Evolutionary conservation across 1,140 invertebrate genomes (phyloP), one percentile per base, ranked within the genome.

Genomic region (Patella vulgata): DNA sequence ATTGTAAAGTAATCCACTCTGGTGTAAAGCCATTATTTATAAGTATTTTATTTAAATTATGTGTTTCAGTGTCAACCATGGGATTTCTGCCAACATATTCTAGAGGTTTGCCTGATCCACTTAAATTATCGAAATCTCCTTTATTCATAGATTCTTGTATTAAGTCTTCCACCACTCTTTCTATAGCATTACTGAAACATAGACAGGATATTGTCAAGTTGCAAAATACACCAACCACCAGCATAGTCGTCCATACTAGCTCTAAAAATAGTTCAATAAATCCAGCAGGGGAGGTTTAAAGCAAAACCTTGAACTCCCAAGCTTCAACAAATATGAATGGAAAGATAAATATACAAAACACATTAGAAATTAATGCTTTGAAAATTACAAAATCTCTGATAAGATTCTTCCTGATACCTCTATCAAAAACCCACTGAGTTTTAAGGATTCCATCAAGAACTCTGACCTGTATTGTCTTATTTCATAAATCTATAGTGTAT

Each of bases 11-110:
- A 63, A 95, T 93, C 93, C 93, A 95, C 84, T 93, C 91, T 0
- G 94, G 93, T 1, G 88, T 90, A 71, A 93, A 95, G 8, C 93
- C 93, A 84, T 95, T 94, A 66, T 94, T 92, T 53, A 94, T 91
- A 63, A 96, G 82, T 54, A 95, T 90, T 88, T 94, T 90, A 87
- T 95, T 95, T 4, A 95, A 81, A 84, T 95, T 95, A 78, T 95
- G 91, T 1, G 93, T 95, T 11, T 91, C 90, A 81, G 91, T 91
- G 84, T 96, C 94, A 6, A 95, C 89, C 81, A 93, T 92, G 5
- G 93, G 93, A 86, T 94, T 95, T 62, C 84, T 83, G 66, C 88
- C 87, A 56, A 89, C 54, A 50, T 75, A 87, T 46, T 88, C 83
- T 1, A 96, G 82, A 1, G 93, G 94, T 80, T 95, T 94, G 33